phyloP scores from a whole-genome alignment of 2,113 vertebrate species.

The Atrichornis clamosus region DNA sequence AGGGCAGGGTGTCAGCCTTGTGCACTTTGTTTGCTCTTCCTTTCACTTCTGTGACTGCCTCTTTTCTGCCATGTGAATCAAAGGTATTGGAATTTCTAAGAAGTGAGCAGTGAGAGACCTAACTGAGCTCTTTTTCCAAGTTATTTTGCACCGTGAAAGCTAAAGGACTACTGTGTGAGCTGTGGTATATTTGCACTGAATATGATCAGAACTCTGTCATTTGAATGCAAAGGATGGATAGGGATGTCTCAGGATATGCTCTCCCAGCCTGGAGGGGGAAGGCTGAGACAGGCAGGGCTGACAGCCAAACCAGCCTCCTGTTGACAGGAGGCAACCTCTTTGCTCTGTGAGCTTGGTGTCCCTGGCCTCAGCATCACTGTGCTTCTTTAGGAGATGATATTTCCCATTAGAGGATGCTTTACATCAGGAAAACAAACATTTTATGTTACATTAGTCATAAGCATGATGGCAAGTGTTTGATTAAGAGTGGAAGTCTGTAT shows the following conservation, averaged over 20 bases:
- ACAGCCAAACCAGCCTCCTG: neutral
- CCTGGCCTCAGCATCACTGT: neutral
- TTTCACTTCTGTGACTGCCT: neutral
- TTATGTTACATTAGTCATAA: neutral
- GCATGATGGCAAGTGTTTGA: neutral
- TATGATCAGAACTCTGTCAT: neutral
- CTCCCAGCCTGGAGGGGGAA: neutral
- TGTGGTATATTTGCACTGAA: neutral
- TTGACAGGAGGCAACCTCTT: neutral
- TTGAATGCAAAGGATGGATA: neutral
- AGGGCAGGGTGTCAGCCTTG: neutral
- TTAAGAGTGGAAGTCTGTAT: neutral
- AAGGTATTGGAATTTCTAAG: neutral
- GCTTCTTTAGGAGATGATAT: neutral
- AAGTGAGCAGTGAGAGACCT: neutral
- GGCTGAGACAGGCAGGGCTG: neutral
- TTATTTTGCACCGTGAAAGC: neutral
- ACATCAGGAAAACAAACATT: slow-evolving; percentile 33
- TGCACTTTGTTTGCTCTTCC: neutral
- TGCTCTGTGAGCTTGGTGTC: neutral
- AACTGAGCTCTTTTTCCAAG: neutral
- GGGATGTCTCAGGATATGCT: neutral
- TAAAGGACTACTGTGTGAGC: neutral
- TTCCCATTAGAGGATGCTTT: neutral
- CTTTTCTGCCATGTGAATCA: neutral